Conservation (phyloP, 2,888 invertebrate species). For the Koerneria pararmatus region DNA sequence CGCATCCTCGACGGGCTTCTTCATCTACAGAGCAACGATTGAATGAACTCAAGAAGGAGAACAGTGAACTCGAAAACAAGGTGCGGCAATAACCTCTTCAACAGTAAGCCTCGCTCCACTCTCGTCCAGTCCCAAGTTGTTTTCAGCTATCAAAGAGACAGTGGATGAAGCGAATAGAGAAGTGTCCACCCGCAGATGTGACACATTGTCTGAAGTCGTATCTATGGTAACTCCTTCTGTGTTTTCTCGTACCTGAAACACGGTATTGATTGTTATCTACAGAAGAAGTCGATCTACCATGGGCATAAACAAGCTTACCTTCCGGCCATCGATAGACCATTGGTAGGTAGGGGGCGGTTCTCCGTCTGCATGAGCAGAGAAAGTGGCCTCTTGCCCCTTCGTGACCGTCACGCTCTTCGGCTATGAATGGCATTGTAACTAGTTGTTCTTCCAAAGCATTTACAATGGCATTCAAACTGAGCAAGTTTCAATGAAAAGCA, state of each 20-base stretch:
- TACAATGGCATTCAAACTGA: not conserved
- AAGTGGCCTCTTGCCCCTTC: conserved; percentile 45
- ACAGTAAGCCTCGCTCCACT: conserved; percentile 42
- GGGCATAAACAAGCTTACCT: conserved; percentile 29
- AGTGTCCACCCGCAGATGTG: conserved; percentile 24
- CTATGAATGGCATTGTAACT: not conserved
- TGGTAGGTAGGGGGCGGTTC: conserved; percentile 46
- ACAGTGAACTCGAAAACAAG: too few species aligned
- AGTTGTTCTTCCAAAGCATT: not conserved
- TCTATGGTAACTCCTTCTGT: conserved; percentile 48
- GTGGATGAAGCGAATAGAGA: conserved; percentile 29
- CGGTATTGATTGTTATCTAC: too few species aligned
- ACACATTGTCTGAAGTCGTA: too few species aligned
- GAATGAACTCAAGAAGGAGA: too few species aligned
- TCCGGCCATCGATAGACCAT: conserved; percentile 50
- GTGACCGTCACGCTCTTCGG: conserved; percentile 41
- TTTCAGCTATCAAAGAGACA: conserved; percentile 49
- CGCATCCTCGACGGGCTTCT: too few species aligned
- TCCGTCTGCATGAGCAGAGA: conserved; percentile 50
- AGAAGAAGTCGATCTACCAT: too few species aligned
- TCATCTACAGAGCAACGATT: too few species aligned
- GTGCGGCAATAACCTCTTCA: conserved; percentile 33
- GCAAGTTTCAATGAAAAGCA: not conserved
- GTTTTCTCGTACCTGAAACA: conserved; percentile 44
- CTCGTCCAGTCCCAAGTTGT: conserved; percentile 50